phyloP scores from a whole-genome alignment of 1,140 invertebrate genomes.

The Triops cancriformis region DNA sequence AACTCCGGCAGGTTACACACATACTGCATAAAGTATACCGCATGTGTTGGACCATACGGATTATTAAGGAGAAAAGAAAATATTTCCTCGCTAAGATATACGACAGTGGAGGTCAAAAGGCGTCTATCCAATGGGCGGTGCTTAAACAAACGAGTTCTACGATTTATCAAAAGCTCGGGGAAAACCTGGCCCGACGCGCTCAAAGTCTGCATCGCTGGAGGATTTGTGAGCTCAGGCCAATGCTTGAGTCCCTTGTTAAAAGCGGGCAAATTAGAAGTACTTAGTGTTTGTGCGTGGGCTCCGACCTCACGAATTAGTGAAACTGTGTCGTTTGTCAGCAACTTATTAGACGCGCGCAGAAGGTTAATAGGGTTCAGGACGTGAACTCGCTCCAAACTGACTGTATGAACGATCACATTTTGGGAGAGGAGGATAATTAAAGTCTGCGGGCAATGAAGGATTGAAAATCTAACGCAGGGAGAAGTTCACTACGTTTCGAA shows the following conservation, averaged over 20 bases:
- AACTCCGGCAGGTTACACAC: not conserved
- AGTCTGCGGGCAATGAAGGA: not conserved
- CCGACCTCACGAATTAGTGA: not conserved
- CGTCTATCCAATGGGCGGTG: constrained; percentile 3
- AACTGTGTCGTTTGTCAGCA: constrained; percentile 10
- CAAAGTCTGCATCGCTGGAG: not conserved
- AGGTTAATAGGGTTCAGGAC: constrained; percentile 6
- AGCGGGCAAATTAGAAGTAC: not conserved
- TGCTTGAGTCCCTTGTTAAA: not conserved
- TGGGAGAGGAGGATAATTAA: not conserved
- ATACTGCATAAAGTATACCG: not conserved
- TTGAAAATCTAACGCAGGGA: not conserved
- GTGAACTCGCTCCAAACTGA: not conserved
- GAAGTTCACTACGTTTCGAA: not conserved
- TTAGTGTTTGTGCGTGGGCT: constrained; percentile 4
- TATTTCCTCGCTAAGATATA: not conserved
- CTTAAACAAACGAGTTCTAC: constrained; percentile 10
- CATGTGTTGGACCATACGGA: not conserved
- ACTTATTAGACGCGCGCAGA: not conserved
- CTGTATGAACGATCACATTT: not conserved
- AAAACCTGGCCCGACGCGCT: not conserved
- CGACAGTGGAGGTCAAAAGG: not conserved
- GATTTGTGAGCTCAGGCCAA: not conserved
- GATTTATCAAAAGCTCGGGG: not conserved
- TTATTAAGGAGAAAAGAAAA: not conserved